Percentiles rank a stretch among this genome's conserved stretches.
phyloP scores from a whole-genome alignment of 1,140 invertebrate genomes.

The Habropoda laboriosa region DNA sequence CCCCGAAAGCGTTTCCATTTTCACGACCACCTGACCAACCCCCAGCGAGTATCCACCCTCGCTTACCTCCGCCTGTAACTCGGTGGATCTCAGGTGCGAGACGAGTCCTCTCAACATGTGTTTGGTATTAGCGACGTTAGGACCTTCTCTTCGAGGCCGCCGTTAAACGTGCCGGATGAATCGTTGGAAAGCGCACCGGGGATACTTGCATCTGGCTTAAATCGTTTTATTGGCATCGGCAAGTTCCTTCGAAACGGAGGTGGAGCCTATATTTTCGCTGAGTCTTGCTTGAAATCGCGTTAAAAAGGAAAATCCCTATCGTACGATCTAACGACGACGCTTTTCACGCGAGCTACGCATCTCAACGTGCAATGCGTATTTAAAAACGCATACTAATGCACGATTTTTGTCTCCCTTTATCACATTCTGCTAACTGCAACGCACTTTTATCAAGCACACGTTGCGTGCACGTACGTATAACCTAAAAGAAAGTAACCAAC shows the following conservation, averaged over 20 bases:
- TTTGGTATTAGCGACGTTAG: constrained; percentile 69
- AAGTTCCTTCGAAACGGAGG: not conserved
- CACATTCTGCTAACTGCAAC: constrained; percentile 12
- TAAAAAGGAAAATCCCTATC: not conserved
- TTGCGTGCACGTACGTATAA: constrained; percentile 16
- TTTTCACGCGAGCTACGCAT: not conserved
- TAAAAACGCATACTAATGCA: not conserved
- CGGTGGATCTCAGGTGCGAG: constrained; percentile 59
- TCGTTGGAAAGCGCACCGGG: constrained; percentile 62
- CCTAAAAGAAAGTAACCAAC: constrained; percentile 8
- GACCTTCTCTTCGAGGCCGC: constrained; percentile 17
- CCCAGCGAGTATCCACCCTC: constrained; percentile 1
- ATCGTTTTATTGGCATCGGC: constrained; percentile 63
- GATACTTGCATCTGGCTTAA: constrained; percentile 54
- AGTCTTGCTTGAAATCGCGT: not conserved
- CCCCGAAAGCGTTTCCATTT: constrained; percentile 7
- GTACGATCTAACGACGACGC: not conserved
- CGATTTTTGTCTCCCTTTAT: not conserved
- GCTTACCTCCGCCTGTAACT: not conserved
- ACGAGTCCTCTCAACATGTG: constrained; percentile 56
- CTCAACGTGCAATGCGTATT: not conserved
- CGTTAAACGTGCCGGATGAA: constrained; percentile 44
- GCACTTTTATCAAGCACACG: constrained; percentile 19
- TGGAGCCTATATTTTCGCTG: not conserved
- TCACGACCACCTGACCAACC: constrained; percentile 22